These are phyloP conservation scores for Nysson spinosus DNA, from an alignment of 2,888 invertebrate genomes.

Conservation along the genomic window DNA sequence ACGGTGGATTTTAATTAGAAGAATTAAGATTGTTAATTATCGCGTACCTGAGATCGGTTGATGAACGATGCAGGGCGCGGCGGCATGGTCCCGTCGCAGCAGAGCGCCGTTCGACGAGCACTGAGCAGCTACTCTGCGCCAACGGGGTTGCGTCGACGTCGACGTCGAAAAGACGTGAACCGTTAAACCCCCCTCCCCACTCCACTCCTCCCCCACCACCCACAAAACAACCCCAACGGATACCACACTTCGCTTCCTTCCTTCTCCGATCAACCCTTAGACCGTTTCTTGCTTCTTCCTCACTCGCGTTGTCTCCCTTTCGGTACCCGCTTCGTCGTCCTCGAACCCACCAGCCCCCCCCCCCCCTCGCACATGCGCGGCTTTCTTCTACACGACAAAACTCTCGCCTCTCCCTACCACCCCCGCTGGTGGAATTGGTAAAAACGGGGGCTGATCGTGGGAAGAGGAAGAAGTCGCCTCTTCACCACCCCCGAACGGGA, in stretches of 20 bases:
- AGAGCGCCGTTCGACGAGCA: conserved; percentile 75
- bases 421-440: conserved; percentile 35
- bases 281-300: conserved; percentile 44
- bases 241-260: conserved; percentile 28
- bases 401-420: conserved; percentile 5
- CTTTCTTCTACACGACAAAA: conserved; percentile 20
- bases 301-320: conserved; percentile 22
- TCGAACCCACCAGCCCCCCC: conserved; percentile 19
- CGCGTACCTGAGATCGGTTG: conserved; percentile 74
- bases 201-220: conserved; percentile 6
- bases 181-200: conserved; percentile 29
- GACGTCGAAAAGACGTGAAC: conserved; percentile 72
- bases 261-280: background rate
- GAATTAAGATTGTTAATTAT: conserved; percentile 36
- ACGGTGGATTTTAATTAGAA: no score
- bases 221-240: conserved; percentile 14
- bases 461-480: conserved; percentile 25
- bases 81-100: conserved; percentile 76
- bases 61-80: conserved; percentile 73
- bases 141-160: conserved; percentile 74
- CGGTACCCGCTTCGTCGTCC: conserved; percentile 18
- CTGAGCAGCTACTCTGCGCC: conserved; percentile 73
- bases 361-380: conserved; percentile 40
- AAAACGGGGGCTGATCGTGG: conserved; percentile 40
- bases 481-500: background rate